Evolutionary conservation across 2,113 vertebrate species (phyloP), one percentile per base, ranked within the genome.

Genomic region (Calidris pygmaea): DNA sequence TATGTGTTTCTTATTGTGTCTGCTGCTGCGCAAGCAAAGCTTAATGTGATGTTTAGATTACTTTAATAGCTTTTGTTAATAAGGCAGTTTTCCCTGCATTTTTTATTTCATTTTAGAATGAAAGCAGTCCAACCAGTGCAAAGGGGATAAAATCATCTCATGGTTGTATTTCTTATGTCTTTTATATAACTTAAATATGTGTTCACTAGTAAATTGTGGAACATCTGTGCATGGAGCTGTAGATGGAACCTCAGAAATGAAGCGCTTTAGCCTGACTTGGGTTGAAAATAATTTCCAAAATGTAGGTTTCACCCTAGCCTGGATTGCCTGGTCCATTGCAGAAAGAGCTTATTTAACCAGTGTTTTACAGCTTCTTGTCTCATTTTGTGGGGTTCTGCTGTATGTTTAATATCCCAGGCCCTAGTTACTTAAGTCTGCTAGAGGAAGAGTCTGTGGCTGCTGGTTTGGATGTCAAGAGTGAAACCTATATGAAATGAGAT

Each of bases 51-150:
- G 96, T 96, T 97, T 97, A 97, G 96, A 97, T 97, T 97, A 87
- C 97, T 97, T 97, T 97, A 97, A 97, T 97, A 95, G 97, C 95
- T 97, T 97, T 96, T 96, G 97, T 97, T 97, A 97, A 97, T 97
- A 97, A 97, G 97, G 97, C 94, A 96, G 89, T 96, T 96, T 93
- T 95, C 87, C 77, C 79, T 47, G 88, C 60, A 39, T 85, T 94
- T 96, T 97, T 95, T 96, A 90, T 96, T 96, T 96, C 94, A 89
- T 93, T 97, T 96, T 96, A 82, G 93, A 95, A 93, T 73, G 80
- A 94, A 95, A 93, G 83, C 75, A 96, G 89, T 85, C 96, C 91
- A 93, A 89, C 73, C 79, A 90, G 72, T 77, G 76, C 79, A 83
- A 85, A 81, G 85, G 65, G 83, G 80, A 89, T 85, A 92, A 89